phyloP scores from a whole-genome alignment of 2,113 vertebrate species.

The Ailuropoda melanoleuca region DNA sequence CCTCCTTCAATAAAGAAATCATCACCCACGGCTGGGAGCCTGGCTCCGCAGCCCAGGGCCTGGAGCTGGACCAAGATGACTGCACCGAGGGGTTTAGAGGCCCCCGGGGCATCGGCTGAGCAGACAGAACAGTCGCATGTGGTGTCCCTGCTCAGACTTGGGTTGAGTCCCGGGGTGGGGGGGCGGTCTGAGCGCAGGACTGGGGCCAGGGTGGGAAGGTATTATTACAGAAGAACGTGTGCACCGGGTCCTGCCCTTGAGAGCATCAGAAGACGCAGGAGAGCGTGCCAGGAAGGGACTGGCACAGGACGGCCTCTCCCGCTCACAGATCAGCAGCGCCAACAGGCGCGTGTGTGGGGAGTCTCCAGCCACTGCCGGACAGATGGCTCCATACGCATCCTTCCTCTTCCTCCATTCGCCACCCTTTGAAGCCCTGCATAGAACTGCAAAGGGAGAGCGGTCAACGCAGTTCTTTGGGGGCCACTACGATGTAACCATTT shows the following conservation, averaged over 20 bases:
- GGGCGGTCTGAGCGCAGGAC: too few relatives aligned
- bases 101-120: neutral
- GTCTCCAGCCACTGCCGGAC: neutral
- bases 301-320: rapidly evolving
- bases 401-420: rapidly evolving
- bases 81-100: rapidly evolving
- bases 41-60: neutral
- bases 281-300: rapidly evolving
- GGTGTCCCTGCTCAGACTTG: neutral
- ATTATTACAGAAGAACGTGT: rapidly evolving
- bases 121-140: neutral
- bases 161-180: neutral
- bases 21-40: neutral
- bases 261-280: rapidly evolving
- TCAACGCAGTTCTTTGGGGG: rapidly evolving
- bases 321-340: neutral
- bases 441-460: neutral
- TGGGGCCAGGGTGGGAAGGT: neutral
- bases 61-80: neutral
- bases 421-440: rapidly evolving
- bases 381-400: neutral
- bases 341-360: neutral
- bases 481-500: too few relatives aligned
- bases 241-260: rapidly evolving
- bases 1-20: neutral